Evolutionary conservation across 2,113 vertebrate species (phyloP).

Genomic region (Neomonachus schauinslandi): DNA sequence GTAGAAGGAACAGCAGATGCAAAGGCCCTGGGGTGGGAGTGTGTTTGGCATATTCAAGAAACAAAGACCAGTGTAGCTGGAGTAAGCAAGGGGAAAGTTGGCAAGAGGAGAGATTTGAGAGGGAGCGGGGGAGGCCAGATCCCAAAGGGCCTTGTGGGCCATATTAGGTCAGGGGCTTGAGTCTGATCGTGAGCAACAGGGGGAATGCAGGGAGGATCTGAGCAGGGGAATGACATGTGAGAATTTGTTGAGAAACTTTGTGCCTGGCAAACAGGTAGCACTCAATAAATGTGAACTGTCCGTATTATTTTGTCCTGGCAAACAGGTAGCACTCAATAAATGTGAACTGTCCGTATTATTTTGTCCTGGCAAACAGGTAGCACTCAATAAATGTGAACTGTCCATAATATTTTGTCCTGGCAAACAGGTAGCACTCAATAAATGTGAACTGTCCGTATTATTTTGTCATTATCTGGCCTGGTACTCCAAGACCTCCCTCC

Average conservation of each 20-base stretch:
- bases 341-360: not conserved
- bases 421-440: not conserved
- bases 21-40: not conserved
- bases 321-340: not conserved
- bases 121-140: not conserved
- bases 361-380: not conserved
- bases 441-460: not conserved
- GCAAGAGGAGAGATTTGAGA: not conserved
- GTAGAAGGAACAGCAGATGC: not conserved
- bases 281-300: not conserved
- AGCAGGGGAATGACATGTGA: not conserved
- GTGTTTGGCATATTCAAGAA: not conserved
- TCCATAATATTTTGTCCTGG: not conserved
- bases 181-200: not conserved
- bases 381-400: not conserved
- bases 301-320: not conserved
- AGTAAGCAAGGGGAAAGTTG: not conserved
- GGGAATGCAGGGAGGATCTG: not conserved
- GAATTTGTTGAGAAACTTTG: not conserved
- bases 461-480: not conserved
- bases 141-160: not conserved
- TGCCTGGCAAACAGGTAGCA: not conserved
- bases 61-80: not conserved
- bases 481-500: not conserved
- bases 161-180: not conserved